Percentiles rank a stretch among this genome's conserved stretches.
Conservation (phyloP, 2,888 invertebrate genomes). For the Nipponacmea schrenckii region DNA sequence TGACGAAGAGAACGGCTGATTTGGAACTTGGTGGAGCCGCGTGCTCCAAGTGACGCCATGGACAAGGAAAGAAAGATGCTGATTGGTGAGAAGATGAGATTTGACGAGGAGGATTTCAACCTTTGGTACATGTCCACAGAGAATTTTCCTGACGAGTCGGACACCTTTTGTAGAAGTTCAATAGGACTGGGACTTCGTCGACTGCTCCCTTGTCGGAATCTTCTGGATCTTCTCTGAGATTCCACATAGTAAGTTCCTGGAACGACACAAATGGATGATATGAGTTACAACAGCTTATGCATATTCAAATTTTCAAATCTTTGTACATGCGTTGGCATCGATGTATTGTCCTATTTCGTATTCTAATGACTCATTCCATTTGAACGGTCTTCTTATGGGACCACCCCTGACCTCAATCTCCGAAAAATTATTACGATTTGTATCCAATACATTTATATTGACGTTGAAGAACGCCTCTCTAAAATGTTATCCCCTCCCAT, state of each 20-base stretch:
- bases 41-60: conserved; percentile 14
- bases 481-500: no score
- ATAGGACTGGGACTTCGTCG: background rate
- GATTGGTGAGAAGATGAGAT: conserved; percentile 20
- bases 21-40: conserved; percentile 8
- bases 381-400: no score
- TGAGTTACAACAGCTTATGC: background rate
- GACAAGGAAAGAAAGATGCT: conserved; percentile 16
- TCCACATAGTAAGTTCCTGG: background rate
- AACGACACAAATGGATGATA: background rate
- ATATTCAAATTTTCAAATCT: no score
- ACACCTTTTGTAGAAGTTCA: background rate
- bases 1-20: background rate
- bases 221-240: background rate
- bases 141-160: background rate
- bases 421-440: no score
- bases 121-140: conserved; percentile 13
- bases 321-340: no score
- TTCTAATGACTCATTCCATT: no score
- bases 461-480: no score
- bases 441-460: no score
- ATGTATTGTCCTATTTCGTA: no score
- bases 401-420: no score
- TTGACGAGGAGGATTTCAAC: background rate
- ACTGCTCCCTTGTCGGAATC: background rate